phyloP scores from a whole-genome alignment of 2,797 vertebrate genomes.

The Pygocentrus nattereri region DNA sequence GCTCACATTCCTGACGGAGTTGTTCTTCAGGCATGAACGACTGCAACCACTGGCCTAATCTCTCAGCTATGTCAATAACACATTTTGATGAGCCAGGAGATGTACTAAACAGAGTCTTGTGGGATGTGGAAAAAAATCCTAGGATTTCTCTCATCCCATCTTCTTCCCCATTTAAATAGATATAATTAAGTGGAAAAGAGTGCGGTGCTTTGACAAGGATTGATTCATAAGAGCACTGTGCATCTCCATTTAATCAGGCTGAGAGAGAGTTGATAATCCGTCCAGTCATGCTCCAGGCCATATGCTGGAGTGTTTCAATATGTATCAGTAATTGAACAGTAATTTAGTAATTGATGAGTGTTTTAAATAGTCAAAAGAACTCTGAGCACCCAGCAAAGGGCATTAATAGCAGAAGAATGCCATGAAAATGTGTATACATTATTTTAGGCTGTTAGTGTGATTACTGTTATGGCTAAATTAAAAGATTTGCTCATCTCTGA shows the following conservation, averaged over 20 bases:
- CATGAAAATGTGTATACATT: neutral
- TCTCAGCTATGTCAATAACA: constrained; percentile 68
- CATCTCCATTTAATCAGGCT: constrained; percentile 30
- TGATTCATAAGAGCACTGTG: constrained; percentile 35
- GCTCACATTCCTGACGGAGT: constrained; percentile 51
- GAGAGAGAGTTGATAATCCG: constrained; percentile 2
- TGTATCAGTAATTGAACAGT: neutral
- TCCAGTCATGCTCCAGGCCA: neutral
- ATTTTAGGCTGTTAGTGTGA: neutral
- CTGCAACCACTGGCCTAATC: constrained; percentile 56
- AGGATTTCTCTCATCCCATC: constrained; percentile 67
- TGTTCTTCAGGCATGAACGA: constrained; percentile 51
- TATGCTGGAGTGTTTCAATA: neutral
- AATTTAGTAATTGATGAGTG: neutral
- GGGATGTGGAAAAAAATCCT: constrained; percentile 67
- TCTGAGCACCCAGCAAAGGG: neutral
- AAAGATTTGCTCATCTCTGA: neutral
- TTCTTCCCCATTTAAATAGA: constrained; percentile 53
- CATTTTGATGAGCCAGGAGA: constrained; percentile 62
- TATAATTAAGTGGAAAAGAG: constrained; percentile 64
- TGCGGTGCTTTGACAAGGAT: constrained; percentile 59
- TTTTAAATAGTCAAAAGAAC: neutral
- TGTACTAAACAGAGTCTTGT: constrained; percentile 65
- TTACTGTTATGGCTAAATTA: too few species aligned
- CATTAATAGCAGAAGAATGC: neutral